Conservation (phyloP, 2,888 invertebrate species). For the Neoaliturus tenellus region DNA sequence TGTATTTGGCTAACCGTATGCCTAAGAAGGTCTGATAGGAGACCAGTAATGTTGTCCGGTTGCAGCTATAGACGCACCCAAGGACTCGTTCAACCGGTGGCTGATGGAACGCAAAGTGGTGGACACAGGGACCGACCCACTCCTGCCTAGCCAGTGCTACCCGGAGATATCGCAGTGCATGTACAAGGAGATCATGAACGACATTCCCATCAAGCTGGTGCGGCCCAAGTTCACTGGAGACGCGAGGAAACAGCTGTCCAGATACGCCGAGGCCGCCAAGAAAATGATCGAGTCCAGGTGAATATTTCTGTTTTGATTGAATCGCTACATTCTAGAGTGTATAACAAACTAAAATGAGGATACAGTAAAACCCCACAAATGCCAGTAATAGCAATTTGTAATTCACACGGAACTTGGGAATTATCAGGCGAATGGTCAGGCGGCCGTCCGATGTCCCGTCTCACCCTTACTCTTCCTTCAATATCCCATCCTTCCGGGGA, state of each 20-base stretch:
- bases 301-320: too few relatives aligned
- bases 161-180: constrained; percentile 95
- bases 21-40: too few relatives aligned
- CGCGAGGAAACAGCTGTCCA: constrained; percentile 94
- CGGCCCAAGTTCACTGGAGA: constrained; percentile 97
- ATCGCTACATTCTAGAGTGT: too few relatives aligned
- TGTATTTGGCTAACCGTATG: too few relatives aligned
- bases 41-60: neutral
- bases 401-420: too few relatives aligned
- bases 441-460: too few relatives aligned
- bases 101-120: constrained; percentile 95
- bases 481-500: too few relatives aligned
- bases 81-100: constrained; percentile 98
- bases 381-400: too few relatives aligned
- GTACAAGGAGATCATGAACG: constrained; percentile 99
- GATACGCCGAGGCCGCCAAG: constrained; percentile 97
- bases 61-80: constrained; percentile 91
- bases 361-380: too few relatives aligned
- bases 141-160: constrained; percentile 93
- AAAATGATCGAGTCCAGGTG: constrained; percentile 94
- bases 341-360: too few relatives aligned
- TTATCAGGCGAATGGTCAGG: too few relatives aligned
- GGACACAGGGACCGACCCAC: constrained; percentile 92
- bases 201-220: constrained; percentile 97
- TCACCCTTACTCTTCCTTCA: too few relatives aligned